Conservation (phyloP, 2,797 vertebrate genomes). For the Lagodon rhomboides region DNA sequence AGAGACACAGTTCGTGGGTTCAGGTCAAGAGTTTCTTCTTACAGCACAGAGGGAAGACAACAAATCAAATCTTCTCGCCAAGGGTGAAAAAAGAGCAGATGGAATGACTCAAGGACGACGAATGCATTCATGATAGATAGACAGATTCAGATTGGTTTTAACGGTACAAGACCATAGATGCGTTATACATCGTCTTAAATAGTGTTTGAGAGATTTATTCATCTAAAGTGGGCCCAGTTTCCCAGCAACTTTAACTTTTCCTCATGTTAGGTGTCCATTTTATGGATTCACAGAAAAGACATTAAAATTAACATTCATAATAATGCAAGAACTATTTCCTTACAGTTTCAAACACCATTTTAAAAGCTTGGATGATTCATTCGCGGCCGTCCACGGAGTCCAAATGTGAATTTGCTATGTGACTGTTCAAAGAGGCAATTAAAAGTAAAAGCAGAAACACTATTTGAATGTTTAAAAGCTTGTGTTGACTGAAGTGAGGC, state of each 20-base stretch:
- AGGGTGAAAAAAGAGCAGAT: background rate
- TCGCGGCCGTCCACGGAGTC: background rate
- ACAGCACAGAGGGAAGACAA: slow-evolving; percentile 22
- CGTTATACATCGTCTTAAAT: background rate
- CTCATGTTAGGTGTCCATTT: background rate
- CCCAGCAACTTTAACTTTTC: background rate
- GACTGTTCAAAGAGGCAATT: background rate
- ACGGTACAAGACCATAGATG: background rate
- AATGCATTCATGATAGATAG: background rate
- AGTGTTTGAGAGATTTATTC: background rate
- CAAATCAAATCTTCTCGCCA: slow-evolving; percentile 30
- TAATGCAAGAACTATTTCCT: background rate
- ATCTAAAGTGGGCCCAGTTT: background rate
- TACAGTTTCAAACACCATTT: background rate
- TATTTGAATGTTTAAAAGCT: background rate
- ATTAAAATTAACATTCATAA: background rate
- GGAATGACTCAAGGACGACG: background rate
- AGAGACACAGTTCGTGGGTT: slow-evolving; percentile 27
- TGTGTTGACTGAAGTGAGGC: background rate
- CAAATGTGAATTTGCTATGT: background rate
- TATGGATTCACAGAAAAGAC: background rate
- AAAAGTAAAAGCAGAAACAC: background rate
- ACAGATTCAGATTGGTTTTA: background rate
- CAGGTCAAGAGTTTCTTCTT: slow-evolving; percentile 27
- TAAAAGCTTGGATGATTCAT: slow-evolving; percentile 6